Base-by-base conservation (phyloP, 2,113 vertebrate species). In the Eulemur macaco region DNA sequence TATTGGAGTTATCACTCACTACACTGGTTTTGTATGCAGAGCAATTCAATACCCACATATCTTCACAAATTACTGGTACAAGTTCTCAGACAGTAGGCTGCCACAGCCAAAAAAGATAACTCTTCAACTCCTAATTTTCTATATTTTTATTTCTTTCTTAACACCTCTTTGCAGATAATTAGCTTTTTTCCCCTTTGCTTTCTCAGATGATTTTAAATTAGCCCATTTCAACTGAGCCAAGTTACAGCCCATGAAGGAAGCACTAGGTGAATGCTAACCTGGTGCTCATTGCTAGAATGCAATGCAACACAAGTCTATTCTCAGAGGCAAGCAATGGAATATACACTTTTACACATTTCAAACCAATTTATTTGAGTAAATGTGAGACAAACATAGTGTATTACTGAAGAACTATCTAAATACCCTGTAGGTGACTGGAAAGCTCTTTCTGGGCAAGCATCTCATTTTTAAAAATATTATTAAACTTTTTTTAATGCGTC, bases 131-230 rank as follows among this genome's bases (percentile, higher is more conserved):
- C 95, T 96, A 42, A 91, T 92, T 98, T 96, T 95, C 81, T 80
- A 11, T 97, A 87, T 95, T 97, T 97, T 97, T 91, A 91, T 97
- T 98, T 96, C 91, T 93, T 63, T 78, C 94, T 96, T 96, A 89
- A 88, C 66, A 96, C 77, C 71, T 96, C 82, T 96, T 96, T 97
- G 86, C 87, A 97, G 89, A 96, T 81, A 94, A 97, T 93, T 98
- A 94, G 82, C 47, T 86, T 96, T 74, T 85, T 29, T 25, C 78
- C 56, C 71, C 27, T 91, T 87, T 97, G 87, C 52, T 96, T 95
- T 92, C 93, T 90, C 37, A 73, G 71, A 25, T 34, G 96, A 52
- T 97, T 93, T 96, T 89, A 97, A 98, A 96, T 97, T 94, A 95
- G 74, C 31, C 52, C 37, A 21, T 88, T 97, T 96, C 74, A 63